Conservation (phyloP, 37 sponge, comb jelly and placozoan genomes). For the Beroe forskalii region DNA sequence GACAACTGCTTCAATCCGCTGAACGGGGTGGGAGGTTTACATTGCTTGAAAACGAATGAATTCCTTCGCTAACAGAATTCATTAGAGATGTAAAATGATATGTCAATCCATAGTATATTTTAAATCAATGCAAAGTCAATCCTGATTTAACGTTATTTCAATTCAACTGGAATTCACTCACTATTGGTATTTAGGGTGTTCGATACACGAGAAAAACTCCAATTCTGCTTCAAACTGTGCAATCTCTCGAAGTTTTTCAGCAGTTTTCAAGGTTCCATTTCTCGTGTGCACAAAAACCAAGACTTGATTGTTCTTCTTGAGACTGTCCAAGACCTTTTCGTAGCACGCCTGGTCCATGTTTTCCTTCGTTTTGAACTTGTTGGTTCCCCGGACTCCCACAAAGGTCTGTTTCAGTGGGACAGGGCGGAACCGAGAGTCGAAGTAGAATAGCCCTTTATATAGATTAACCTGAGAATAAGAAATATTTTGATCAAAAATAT, state of each 20-base stretch:
- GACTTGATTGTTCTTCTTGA: conserved; percentile 84
- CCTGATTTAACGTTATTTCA: too few species aligned
- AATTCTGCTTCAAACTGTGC: conserved; percentile 70
- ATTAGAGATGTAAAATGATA: too few species aligned
- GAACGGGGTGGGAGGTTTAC: conserved; percentile 6
- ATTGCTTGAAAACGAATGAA: too few species aligned
- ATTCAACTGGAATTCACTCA: conserved; percentile 13
- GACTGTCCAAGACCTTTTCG: conserved; percentile 83
- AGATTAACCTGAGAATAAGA: conserved; percentile 77
- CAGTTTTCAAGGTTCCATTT: conserved; percentile 92
- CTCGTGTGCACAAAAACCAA: conserved; percentile 98
- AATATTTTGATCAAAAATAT: too few species aligned
- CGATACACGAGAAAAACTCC: conserved; percentile 70
- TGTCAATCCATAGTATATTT: neutral
- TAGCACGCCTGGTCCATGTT: conserved; percentile 96
- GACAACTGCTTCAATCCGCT: conserved; percentile 68
- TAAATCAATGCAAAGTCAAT: neutral
- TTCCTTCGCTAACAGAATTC: too few species aligned
- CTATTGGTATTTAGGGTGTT: conserved; percentile 59
- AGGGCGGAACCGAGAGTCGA: conserved; percentile 93
- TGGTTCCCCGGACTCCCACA: conserved; percentile 82
- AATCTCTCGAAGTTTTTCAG: conserved; percentile 78
- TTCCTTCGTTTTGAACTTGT: conserved; percentile 73
- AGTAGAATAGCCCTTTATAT: conserved; percentile 88
- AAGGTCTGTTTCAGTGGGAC: conserved; percentile 92